A percentile compares a stretch with the other conserved stretches of the same genome.
These are phyloP conservation scores for Epirrhoe alternata DNA, from an alignment of 2,888 invertebrate species.

Conservation along the genomic window DNA sequence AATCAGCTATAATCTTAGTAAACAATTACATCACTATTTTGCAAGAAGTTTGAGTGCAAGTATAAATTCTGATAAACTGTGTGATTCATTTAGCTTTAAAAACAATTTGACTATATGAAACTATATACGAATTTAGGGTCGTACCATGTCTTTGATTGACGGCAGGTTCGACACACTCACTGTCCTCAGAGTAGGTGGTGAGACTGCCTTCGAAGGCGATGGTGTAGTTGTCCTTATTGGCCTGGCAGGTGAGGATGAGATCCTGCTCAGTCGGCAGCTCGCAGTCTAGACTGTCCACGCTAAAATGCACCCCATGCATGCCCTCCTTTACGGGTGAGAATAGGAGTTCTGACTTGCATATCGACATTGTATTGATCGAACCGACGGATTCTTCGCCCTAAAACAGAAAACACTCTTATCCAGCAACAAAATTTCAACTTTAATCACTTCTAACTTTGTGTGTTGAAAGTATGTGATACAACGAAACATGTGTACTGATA, in stretches of 20 bases:
- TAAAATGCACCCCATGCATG: constrained; percentile 90
- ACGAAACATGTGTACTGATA: constrained; percentile 29
- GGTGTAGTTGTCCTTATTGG: constrained; percentile 97
- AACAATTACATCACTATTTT: constrained; percentile 59
- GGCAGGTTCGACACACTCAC: constrained; percentile 87
- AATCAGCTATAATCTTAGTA: constrained; percentile 50
- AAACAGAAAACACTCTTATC: constrained; percentile 8
- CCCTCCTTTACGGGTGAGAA: constrained; percentile 96
- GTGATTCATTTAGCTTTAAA: constrained; percentile 12
- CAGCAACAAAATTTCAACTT: constrained; percentile 8
- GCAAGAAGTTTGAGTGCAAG: constrained; percentile 34
- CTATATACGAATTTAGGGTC: constrained; percentile 18
- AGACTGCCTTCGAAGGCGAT: constrained; percentile 96
- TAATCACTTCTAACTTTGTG: background rate
- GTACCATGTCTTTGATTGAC: constrained; percentile 83
- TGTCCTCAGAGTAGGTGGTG: constrained; percentile 93
- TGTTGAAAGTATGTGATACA: constrained; percentile 28
- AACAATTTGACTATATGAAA: background rate
- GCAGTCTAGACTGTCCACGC: constrained; percentile 96
- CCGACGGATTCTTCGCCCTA: constrained; percentile 91
- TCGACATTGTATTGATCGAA: constrained; percentile 92
- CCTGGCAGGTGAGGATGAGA: constrained; percentile 95
- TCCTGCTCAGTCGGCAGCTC: constrained; percentile 92
- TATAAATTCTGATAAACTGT: constrained; percentile 21
- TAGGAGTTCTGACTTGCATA: constrained; percentile 95